These are phyloP conservation scores for Conus canariensis DNA, from an alignment of 2,888 invertebrate species.

Conservation along the genomic window DNA sequence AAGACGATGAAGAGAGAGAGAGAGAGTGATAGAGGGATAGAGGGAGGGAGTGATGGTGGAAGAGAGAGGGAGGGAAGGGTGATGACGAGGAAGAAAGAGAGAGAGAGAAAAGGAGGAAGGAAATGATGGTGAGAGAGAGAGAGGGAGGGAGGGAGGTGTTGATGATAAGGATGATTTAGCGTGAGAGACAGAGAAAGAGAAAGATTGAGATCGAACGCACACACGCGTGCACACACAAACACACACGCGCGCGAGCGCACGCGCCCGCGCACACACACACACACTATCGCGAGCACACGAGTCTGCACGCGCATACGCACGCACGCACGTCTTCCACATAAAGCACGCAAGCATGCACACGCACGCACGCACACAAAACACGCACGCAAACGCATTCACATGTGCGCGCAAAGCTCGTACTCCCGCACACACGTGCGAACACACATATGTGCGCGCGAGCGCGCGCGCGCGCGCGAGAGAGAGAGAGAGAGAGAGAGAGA, in stretches of 20 bases:
- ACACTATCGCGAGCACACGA: not conserved
- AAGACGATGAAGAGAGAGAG: too few relatives aligned
- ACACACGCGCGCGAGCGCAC: too few relatives aligned
- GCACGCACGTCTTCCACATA: not conserved
- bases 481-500: too few relatives aligned
- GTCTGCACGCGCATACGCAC: not conserved
- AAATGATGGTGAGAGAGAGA: slow-evolving; percentile 25
- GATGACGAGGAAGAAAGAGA: not conserved
- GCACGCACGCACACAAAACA: slow-evolving; percentile 18
- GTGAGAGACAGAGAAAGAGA: not conserved
- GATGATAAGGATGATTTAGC: not conserved
- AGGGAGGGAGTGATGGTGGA: too few relatives aligned
- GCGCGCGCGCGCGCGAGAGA: not conserved
- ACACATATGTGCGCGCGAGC: not conserved
- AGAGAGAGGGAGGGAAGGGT: too few relatives aligned
- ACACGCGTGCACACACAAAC: too few relatives aligned
- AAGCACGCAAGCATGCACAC: not conserved
- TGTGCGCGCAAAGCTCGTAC: not conserved
- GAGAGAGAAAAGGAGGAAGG: not conserved
- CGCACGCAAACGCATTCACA: not conserved
- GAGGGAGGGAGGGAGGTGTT: not conserved
- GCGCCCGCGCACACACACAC: too few relatives aligned
- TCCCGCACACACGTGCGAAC: too few relatives aligned
- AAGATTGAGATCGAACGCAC: too few relatives aligned
- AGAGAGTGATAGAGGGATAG: too few relatives aligned